A percentile compares a stretch with the other conserved stretches of the same genome.
Conservation (phyloP, 2,888 invertebrate species). For the Nomada ruficornis region DNA sequence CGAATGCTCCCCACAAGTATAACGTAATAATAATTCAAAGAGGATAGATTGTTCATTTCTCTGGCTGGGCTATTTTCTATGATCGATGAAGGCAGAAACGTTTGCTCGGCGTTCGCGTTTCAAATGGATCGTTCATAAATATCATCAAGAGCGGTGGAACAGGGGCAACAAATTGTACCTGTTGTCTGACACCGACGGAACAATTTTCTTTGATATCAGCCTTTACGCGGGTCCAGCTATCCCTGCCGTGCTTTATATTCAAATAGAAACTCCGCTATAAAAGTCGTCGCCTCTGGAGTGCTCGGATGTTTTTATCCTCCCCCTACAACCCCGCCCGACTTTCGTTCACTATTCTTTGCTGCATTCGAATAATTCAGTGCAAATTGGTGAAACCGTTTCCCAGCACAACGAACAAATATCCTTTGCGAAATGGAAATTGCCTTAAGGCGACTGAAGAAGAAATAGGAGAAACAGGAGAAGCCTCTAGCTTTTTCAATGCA, state of each 20-base stretch:
- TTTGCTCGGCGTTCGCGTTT: not conserved
- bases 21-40: not conserved
- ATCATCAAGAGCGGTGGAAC: not conserved
- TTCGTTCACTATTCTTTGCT: too few species aligned
- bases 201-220: slow-evolving; percentile 8
- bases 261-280: slow-evolving; percentile 32
- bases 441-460: too few species aligned
- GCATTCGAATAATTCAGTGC: not conserved
- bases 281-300: not conserved
- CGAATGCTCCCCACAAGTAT: too few species aligned
- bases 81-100: slow-evolving; percentile 30
- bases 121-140: slow-evolving; percentile 25
- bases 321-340: not conserved
- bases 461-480: too few species aligned
- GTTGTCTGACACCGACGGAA: slow-evolving; percentile 27
- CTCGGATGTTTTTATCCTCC: not conserved
- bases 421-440: not conserved
- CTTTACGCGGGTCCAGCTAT: not conserved
- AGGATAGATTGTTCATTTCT: slow-evolving; percentile 8
- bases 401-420: not conserved
- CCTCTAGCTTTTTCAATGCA: too few species aligned
- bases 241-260: slow-evolving; percentile 32
- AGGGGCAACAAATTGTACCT: slow-evolving; percentile 41
- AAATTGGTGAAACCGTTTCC: not conserved
- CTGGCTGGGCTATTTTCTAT: slow-evolving; percentile 3